Percentiles rank a stretch among this genome's conserved stretches.
These are phyloP conservation scores for Botrylloides violaceus DNA, from an alignment of 23 tunicate genomes.

Conservation along the genomic window DNA sequence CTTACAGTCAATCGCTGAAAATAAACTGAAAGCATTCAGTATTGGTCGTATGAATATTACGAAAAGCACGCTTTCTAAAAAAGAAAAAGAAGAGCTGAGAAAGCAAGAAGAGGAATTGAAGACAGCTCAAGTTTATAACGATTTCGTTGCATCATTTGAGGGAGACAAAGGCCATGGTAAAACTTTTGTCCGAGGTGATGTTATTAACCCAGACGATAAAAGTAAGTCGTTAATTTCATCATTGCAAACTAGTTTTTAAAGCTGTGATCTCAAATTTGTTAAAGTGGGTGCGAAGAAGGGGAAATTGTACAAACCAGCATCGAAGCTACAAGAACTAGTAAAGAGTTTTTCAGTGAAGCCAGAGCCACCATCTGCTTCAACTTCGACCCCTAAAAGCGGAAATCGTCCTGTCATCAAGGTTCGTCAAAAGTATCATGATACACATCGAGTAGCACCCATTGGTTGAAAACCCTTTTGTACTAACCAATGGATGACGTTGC, in stretches of 20 bases:
- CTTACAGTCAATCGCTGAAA: conserved; percentile 78
- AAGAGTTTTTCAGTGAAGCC: conserved; percentile 24
- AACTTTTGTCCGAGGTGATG: conserved; percentile 91
- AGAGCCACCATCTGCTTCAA: conserved; percentile 16
- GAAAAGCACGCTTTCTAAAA: conserved; percentile 60
- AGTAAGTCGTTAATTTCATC: conserved; percentile 24
- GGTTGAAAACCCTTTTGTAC: neutral
- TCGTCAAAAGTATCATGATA: neutral
- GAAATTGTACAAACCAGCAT: conserved; percentile 72
- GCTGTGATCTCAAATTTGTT: neutral
- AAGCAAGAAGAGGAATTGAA: conserved; percentile 82
- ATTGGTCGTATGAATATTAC: conserved; percentile 83
- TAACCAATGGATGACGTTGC: conserved; percentile 17
- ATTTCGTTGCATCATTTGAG: conserved; percentile 82
- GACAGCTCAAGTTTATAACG: conserved; percentile 76
- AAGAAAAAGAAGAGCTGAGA: conserved; percentile 61
- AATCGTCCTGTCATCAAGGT: conserved; percentile 67
- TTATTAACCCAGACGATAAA: conserved; percentile 69
- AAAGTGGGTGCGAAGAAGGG: conserved; percentile 50
- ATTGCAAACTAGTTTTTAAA: neutral
- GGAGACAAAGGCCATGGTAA: conserved; percentile 59
- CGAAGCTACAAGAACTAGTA: conserved; percentile 50
- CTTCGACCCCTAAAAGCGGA: conserved; percentile 38
- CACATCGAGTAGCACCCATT: neutral
- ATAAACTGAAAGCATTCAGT: conserved; percentile 90